Conservation (phyloP, 1,140 invertebrate genomes). For the Drosophila subpulchrella region DNA sequence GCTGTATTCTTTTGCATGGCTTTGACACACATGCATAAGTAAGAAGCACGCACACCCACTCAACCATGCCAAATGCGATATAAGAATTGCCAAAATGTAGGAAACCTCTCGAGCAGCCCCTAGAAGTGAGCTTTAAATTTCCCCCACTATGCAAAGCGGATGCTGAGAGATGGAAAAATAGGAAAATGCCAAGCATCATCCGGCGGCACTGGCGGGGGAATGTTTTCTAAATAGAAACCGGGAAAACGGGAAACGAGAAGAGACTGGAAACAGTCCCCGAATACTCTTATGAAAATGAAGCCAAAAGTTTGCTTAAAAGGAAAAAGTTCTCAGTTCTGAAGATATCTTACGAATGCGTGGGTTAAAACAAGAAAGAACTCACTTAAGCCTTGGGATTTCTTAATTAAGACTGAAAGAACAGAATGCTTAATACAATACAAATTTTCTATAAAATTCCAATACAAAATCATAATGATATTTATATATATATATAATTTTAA, state of each 20-base stretch:
- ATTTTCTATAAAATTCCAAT: too few species aligned
- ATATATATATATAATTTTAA: too few species aligned
- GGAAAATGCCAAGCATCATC: conserved; percentile 34
- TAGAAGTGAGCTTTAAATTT: conserved; percentile 46
- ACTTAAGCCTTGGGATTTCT: too few species aligned
- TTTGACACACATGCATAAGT: conserved; percentile 71
- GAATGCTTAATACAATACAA: too few species aligned
- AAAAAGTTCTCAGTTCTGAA: conserved; percentile 12
- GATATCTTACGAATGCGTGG: neutral
- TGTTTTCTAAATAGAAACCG: conserved; percentile 26
- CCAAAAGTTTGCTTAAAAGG: conserved; percentile 14
- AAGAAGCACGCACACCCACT: conserved; percentile 11
- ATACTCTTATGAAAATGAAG: conserved; percentile 31
- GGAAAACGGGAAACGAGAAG: conserved; percentile 12
- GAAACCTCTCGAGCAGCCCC: conserved; percentile 32
- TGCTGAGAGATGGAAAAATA: conserved; percentile 31
- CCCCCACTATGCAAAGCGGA: conserved; percentile 53
- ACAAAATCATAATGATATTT: too few species aligned
- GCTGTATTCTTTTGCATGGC: conserved; percentile 18
- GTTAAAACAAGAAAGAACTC: neutral
- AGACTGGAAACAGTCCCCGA: conserved; percentile 8
- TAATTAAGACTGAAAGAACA: too few species aligned
- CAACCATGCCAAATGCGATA: conserved; percentile 30
- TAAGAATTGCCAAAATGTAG: conserved; percentile 56
- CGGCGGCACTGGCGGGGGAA: conserved; percentile 2